Base-by-base conservation (phyloP, 2,888 invertebrate species). In the Margaritifera margaritifera region DNA sequence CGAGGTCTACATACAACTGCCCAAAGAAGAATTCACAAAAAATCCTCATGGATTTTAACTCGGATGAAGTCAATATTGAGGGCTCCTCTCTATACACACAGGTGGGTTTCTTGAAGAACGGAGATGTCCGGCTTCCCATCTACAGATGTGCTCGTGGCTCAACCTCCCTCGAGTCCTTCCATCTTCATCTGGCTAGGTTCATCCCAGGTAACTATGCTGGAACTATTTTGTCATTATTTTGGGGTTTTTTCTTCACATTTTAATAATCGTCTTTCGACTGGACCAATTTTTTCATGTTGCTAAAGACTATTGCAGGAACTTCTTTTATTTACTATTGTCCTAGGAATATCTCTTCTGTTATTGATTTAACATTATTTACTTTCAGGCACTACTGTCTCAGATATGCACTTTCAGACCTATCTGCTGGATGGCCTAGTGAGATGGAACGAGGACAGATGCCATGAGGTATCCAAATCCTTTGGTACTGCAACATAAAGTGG, bases 91-190 rank as follows among this genome's bases (percentile, higher is more conserved):
- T 80, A 20, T 79, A 78, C 64, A 77, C 72, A 0, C 59, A 62
- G 56, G 74, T 64, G 4, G 68, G 77, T 4, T 69, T 72, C 2
- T 6, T 64, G n/a, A 64, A 55, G 57, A 79, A 77, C 50, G 75
- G 74, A 1, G 64, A 60, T 1, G 55, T 69, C 6, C 19, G 18
- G 0, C 69, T 78, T 3, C 72, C 67, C 11, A 57, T 64, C 42
- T 73, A 68, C 56, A 53, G 77, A 51, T 78, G 75, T 61, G 77
- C 75, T 4, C 55, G 77, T 6, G 78, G 77, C 6, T 80, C 80
- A 4, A 72, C 72, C 0, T 75, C 75, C 8, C 58, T 80, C n/a
- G 80, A 80, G 60, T 77, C 73, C 1, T 80, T 79, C 61, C 80
- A 80, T 51, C 61, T 66, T 20, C 77, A 79, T 64, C 53, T 79